These are phyloP conservation scores for Zaprionus bogoriensis DNA, from an alignment of 2,888 invertebrate species.

Conservation along the genomic window DNA sequence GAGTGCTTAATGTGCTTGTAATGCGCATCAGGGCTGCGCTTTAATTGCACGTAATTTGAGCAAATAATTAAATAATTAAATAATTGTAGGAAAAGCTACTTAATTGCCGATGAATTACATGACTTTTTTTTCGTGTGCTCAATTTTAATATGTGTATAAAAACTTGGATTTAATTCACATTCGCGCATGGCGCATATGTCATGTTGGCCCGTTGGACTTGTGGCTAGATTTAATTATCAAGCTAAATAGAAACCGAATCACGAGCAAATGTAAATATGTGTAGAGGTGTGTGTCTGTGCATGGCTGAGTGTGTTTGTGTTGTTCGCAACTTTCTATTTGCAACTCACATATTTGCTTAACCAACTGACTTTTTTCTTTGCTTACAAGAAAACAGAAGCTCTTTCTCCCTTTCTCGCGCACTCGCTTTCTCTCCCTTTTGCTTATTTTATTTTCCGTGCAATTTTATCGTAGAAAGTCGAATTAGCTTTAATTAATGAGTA, in stretches of 20 bases:
- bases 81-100: background rate
- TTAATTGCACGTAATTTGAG: conserved; percentile 7
- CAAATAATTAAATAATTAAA: conserved; percentile 1
- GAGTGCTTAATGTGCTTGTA: background rate
- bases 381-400: too few species aligned
- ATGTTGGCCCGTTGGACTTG: background rate
- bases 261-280: background rate
- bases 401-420: background rate
- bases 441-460: background rate
- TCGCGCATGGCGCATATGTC: background rate
- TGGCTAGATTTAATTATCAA: conserved; percentile 7
- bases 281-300: background rate
- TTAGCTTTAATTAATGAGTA: conserved; percentile 4
- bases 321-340: conserved; percentile 4
- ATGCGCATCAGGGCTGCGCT: conserved; percentile 10
- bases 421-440: background rate
- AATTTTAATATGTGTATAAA: too few species aligned
- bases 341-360: conserved; percentile 8
- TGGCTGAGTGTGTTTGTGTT: background rate
- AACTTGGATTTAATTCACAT: too few species aligned
- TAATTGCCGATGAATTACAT: too few species aligned
- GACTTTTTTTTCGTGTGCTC: too few species aligned
- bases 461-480: background rate
- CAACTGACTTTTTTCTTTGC: background rate
- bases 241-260: background rate